These are phyloP conservation scores for Sorex maritimensis DNA, from an alignment of 2,797 vertebrate species.

Conservation along the genomic window DNA sequence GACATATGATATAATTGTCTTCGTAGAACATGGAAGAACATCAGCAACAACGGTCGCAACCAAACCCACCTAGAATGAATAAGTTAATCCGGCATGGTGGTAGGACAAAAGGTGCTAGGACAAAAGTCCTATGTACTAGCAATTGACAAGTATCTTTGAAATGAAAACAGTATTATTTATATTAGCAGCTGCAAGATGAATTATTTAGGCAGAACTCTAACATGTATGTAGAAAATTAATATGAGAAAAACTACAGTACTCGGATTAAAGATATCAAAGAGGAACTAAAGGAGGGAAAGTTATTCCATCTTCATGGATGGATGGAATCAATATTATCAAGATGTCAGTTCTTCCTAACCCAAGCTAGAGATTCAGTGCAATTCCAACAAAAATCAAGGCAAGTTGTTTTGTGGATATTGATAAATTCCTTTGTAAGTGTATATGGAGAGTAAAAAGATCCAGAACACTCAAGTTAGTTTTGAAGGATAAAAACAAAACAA, in stretches of 20 bases:
- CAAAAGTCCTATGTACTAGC: constrained; percentile 19
- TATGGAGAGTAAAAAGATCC: background rate
- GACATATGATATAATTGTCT: background rate
- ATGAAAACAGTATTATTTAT: background rate
- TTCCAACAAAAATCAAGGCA: background rate
- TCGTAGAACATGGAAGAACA: too few relatives aligned
- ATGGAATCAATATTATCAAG: too few relatives aligned
- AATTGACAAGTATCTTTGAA: background rate
- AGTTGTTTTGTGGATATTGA: background rate
- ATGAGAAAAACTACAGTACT: background rate
- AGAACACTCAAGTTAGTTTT: background rate
- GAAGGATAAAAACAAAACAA: too few relatives aligned
- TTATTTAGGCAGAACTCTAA: background rate
- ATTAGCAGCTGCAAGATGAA: background rate
- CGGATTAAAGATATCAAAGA: background rate
- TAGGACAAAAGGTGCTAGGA: background rate
- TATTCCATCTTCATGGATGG: background rate
- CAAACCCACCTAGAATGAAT: too few relatives aligned
- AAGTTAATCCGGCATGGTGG: background rate
- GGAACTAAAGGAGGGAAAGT: background rate
- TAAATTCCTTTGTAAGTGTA: background rate
- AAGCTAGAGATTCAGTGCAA: background rate
- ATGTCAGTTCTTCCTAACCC: background rate
- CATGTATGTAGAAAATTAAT: background rate
- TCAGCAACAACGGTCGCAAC: too few relatives aligned